Evolutionary conservation across 2,888 invertebrate genomes (phyloP), one percentile per base, ranked within the genome.

Genomic region (Muschampia plurimacula): DNA sequence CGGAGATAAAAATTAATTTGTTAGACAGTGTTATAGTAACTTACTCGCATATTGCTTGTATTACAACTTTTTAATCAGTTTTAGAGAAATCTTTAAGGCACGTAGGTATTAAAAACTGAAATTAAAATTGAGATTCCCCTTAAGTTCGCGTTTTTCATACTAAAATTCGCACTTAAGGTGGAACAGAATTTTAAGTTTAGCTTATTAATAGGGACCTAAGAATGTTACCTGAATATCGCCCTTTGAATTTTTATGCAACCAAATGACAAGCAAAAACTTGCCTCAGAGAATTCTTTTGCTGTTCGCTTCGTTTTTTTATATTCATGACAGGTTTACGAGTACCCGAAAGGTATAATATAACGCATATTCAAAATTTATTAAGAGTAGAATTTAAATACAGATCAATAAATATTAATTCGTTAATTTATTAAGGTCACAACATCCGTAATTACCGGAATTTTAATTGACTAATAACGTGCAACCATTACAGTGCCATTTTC

Each of bases 211-310:
- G 0, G 22, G 1, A 22, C 22, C 22, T 22, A 22, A 22, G 22
- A 22, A 22, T 39, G n/a, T 55, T 52, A 28, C 22, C 2, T 10
- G 22, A 67, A 28, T 22, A 41, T 67, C 62, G 81, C 77, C 84
- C 88, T 86, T 85, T 91, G 90, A 92, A 92, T 91, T 90, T 90
- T 91, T 88, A 86, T 84, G 86, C 82, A 84, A 88, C 87, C 83
- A 79, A 82, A 76, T 91, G 90, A 90, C 88, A 85, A 89, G 89
- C 88, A 82, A 81, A 83, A 88, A 89, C 84, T 89, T 90, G 82
- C 84, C 87, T 84, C 81, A 88, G 87, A 88, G 89, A 91, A 90
- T 90, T 87, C 88, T 88, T 90, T 78, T 78, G 88, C 85, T 83
- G 83, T 77, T 78, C 76, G 77, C 80, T 80, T 78, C 80, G 83